Percentiles rank a stretch among this genome's conserved stretches.
Conservation (phyloP, 2,113 vertebrate genomes). For the Picathartes gymnocephalus region DNA sequence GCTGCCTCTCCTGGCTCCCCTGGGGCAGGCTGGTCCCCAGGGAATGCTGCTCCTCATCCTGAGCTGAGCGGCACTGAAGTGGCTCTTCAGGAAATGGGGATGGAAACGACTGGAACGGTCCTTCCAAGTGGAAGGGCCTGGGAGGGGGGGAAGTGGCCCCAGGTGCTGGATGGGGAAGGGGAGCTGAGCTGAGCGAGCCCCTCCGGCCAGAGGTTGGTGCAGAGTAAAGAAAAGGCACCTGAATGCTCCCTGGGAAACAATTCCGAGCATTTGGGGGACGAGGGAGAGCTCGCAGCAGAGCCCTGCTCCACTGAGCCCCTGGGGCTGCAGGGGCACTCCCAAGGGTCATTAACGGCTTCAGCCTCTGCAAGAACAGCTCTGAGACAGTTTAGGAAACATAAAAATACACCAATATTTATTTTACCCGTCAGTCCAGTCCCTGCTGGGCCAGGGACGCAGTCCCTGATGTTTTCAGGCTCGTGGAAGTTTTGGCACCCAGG, state of each 20-base stretch:
- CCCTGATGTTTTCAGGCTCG: background rate
- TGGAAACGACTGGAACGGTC: background rate
- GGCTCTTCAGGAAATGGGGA: background rate
- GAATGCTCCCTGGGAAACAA: background rate
- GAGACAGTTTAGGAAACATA: background rate
- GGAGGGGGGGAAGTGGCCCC: background rate
- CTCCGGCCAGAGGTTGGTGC: background rate
- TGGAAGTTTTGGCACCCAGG: background rate
- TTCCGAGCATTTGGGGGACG: fast-evolving
- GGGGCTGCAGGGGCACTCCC: background rate
- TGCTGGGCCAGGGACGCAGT: background rate
- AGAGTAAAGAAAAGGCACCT: background rate
- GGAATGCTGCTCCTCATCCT: background rate
- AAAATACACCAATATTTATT: background rate
- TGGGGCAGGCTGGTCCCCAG: background rate
- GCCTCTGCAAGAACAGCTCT: background rate
- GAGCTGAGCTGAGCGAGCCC: background rate
- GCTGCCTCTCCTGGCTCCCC: background rate
- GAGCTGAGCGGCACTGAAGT: background rate
- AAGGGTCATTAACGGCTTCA: fast-evolving
- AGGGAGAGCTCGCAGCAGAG: background rate
- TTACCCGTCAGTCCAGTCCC: background rate
- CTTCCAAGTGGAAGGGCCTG: background rate
- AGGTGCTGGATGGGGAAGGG: fast-evolving
- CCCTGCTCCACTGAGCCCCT: background rate